Base-by-base conservation (phyloP, 2,797 vertebrate species). In the Notolepis coatsorum region DNA sequence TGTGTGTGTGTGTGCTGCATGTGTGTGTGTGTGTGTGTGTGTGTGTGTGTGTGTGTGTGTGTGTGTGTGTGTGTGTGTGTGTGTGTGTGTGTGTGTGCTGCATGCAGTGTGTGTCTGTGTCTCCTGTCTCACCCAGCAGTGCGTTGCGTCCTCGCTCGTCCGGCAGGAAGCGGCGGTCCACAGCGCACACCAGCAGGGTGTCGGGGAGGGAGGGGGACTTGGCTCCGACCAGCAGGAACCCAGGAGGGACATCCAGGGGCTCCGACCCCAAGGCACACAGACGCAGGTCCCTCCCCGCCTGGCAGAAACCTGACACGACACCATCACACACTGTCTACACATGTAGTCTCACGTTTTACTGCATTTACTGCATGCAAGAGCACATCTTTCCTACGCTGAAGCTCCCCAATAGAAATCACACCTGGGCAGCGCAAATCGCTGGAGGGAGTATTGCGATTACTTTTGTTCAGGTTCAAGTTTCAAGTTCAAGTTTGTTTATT, bases 291-390 rank as follows among this genome's bases (percentile, higher is more conserved):
- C 95, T 95, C 50, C 97, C 97, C 0, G 95, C 94, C 88, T 97
- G 98, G 84, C 98, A 99, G 85, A 98, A 99, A 51, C 98, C 93
- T 94, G 65, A 25, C n/a, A n/a, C n/a, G n/a, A n/a, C n/a, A n/a
- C n/a, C n/a, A n/a, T n/a, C n/a, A n/a, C n/a, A n/a, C n/a, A n/a
- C n/a, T n/a, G n/a, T n/a, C n/a, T n/a, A n/a, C n/a, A n/a, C n/a
- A n/a, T n/a, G n/a, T n/a, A n/a, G n/a, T n/a, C n/a, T n/a, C n/a
- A n/a, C n/a, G n/a, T n/a, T n/a, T n/a, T n/a, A n/a, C n/a, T n/a
- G n/a, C n/a, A n/a, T n/a, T n/a, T n/a, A n/a, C n/a, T n/a, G n/a
- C n/a, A n/a, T n/a, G n/a, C n/a, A n/a, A n/a, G n/a, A n/a, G n/a
- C n/a, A n/a, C n/a, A n/a, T n/a, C n/a, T n/a, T n/a, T n/a, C n/a